Percentiles rank a stretch among this genome's conserved stretches.
Evolutionary conservation across 1,140 invertebrate species (phyloP).

Genomic region (Ceratosolen solmsi): DNA sequence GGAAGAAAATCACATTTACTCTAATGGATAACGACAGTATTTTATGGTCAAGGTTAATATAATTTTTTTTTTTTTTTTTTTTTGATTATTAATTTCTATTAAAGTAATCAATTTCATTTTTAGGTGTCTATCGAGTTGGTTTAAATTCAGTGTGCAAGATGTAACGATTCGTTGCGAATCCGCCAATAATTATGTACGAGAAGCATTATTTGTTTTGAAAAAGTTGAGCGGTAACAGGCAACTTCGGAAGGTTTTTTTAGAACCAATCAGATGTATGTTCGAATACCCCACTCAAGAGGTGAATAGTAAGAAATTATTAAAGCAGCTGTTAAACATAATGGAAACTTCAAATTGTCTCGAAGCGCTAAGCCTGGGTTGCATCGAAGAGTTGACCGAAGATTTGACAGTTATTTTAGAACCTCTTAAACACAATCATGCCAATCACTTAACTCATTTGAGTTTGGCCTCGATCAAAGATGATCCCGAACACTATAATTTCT

Average conservation of each 20-base stretch:
- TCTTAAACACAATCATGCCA: conserved; percentile 72
- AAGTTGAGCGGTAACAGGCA: conserved; percentile 66
- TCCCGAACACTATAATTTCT: conserved; percentile 79
- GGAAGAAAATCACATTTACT: conserved; percentile 73
- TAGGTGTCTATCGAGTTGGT: conserved; percentile 65
- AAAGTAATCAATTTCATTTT: conserved; percentile 29
- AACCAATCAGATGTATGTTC: conserved; percentile 64
- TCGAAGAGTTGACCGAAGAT: conserved; percentile 75
- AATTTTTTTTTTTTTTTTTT: conserved; percentile 18
- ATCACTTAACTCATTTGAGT: conserved; percentile 74
- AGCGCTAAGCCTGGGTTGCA: conserved; percentile 76
- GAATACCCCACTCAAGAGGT: conserved; percentile 57
- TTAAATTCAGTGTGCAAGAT: conserved; percentile 68
- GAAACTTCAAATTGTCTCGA: conserved; percentile 69
- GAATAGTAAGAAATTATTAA: conserved; percentile 56
- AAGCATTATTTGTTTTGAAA: conserved; percentile 62
- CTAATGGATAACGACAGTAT: conserved; percentile 68
- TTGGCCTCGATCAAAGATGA: conserved; percentile 85
- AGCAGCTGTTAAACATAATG: conserved; percentile 64
- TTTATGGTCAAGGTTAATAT: conserved; percentile 66
- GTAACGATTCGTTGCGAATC: conserved; percentile 67
- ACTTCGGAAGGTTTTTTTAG: conserved; percentile 66
- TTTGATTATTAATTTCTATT: background rate
- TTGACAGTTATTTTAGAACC: conserved; percentile 71
- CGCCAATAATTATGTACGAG: conserved; percentile 54